Base-by-base conservation (phyloP, 1,140 invertebrate species). In the Nylanderia fulva region DNA sequence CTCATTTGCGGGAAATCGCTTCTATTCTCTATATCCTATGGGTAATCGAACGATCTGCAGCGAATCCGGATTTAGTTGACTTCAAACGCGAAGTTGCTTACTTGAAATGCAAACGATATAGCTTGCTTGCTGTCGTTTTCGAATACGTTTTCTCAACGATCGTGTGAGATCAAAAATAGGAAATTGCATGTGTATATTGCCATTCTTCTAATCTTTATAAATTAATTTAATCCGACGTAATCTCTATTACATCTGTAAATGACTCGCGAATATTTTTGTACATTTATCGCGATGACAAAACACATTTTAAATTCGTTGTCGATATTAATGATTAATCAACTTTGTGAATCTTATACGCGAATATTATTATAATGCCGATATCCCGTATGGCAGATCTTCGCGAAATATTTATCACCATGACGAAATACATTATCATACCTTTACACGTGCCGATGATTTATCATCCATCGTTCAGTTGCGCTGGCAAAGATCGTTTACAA, bases 401-500 rank as follows among this genome's bases (percentile, higher is more conserved):
- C 54, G 66, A 48, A 71, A 71, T 82, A 82, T 82, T 82, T 82
- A 82, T 66, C 77, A 27, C 66, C 66, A 72, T 61, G 71, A 76
- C 71, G 71, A 63, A 84, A 84, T 33, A 39, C 71, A 48, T 15
- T 2, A 60, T 64, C 76, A 76, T 42, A 84, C 80, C 58, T 84
- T 84, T 76, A 84, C 80, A 71, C 80, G 69, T 82, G 77, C 56
- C 75, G 18, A 60, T 88, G 87, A 88, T 88, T 88, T 88, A 88
- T 21, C 86, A 21, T 54, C 86, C 76, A 88, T 88, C 86, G 71
- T 88, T 88, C 83, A 84, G 54, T 60, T 63, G 42, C 58, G 11
- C 75, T 36, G 86, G 84, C 86, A 64, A 36, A 76, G 63, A 27
- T 52, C 77, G 77, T 82, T 71, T 72, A 71, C 52, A 82, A 82